Base-by-base conservation (phyloP, 1,140 invertebrate genomes). In the Eciton burchellii region DNA sequence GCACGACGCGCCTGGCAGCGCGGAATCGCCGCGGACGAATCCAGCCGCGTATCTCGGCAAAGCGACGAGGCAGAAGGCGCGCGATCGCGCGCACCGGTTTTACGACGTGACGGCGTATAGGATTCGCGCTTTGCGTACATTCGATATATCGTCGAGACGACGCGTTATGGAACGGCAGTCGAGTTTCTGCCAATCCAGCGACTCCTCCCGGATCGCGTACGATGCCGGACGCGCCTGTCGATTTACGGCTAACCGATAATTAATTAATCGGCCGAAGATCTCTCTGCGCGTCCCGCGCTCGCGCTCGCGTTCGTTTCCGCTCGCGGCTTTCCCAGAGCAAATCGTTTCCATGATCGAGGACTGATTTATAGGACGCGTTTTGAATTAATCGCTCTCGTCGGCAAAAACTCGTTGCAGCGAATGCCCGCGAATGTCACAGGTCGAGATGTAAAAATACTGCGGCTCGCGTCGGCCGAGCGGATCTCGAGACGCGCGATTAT, bases 1-100 rank as follows among this genome's bases (percentile, higher is more conserved):
- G 82, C 26, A 82, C 81, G 71, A 71, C 63, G 82, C 65, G 74
- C 86, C 76, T 82, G 81, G 60, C 66, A 83, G 16, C 83, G 66
- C 62, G 52, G 49, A 59, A 54, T 6, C 41, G 41, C 41, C 43
- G n/a, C n/a, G 68, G 62, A 70, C 74, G 59, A 35, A 21, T 52
- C 72, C 43, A 0, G n/a, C n/a, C n/a, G n/a, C 62, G 45, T 56
- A 41, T 63, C 49, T 35, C 62, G 16, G 12, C 2, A n/a, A n/a
- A n/a, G 83, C 52, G 82, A 60, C 74, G 54, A 84, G 66, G 66
- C 70, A 47, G 56, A 63, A 45, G 72, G 65, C 83, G 82, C 65
- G 49, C n/a, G 84, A 85, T 71, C 65, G 84, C 59, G 49, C 59
- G 45, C 60, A 35, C 35, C 6, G 35, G 21, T 54, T 43, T 56